A percentile compares a stretch with the other conserved stretches of the same genome.
These are phyloP conservation scores for Pampusana beccarii DNA, from an alignment of 2,113 vertebrate species.

Conservation along the genomic window DNA sequence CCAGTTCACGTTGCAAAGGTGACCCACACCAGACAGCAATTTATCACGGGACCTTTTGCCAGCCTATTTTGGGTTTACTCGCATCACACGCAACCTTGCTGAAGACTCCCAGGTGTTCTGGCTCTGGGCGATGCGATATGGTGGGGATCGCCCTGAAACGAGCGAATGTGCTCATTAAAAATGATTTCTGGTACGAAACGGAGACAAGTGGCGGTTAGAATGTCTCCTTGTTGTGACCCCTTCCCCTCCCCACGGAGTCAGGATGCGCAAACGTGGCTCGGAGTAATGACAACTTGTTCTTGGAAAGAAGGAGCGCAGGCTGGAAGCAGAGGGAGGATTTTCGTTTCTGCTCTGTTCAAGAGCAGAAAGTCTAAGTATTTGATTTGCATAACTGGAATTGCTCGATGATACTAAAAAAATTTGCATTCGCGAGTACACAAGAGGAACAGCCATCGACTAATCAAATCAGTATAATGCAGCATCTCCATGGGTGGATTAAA, in stretches of 20 bases:
- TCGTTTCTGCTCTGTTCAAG: neutral
- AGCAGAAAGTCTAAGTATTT: neutral
- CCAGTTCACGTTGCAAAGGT: constrained; percentile 58
- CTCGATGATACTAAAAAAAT: neutral
- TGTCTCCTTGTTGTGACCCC: constrained; percentile 62
- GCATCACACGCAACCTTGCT: neutral
- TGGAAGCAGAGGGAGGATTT: neutral
- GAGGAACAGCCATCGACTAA: neutral
- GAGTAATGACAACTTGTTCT: constrained; percentile 43
- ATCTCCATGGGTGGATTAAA: neutral
- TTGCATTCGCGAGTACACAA: neutral
- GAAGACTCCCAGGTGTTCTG: constrained; percentile 72
- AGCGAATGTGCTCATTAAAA: constrained; percentile 74
- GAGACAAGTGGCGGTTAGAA: constrained; percentile 20
- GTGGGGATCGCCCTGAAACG: constrained; percentile 45
- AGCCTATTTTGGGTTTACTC: constrained; percentile 66
- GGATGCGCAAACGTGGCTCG: neutral
- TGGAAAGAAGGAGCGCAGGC: neutral
- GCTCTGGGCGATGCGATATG: neutral
- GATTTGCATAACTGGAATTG: neutral
- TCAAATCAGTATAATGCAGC: neutral
- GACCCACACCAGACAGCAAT: constrained; percentile 67
- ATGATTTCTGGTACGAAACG: constrained; percentile 41
- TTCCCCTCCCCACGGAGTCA: constrained; percentile 19
- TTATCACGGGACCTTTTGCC: constrained; percentile 55